phyloP scores from a whole-genome alignment of 2,113 vertebrate species.

The mouse (Mus musculus) region GRCm39 chr6:48427001-48427500 shows the following conservation, averaged over 20 bases:
- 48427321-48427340: not conserved
- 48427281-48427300: not conserved
- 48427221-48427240: not conserved
- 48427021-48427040: slow-evolving; percentile 87
- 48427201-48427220: no score
- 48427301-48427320: not conserved
- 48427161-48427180: not conserved
- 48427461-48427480: not conserved
- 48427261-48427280: not conserved
- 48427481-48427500: not conserved
- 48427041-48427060: slow-evolving; percentile 86
- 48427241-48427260: not conserved
- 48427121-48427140: not conserved
- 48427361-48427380: not conserved
- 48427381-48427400: not conserved
- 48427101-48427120: slow-evolving; percentile 85
- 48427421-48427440: not conserved
- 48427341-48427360: not conserved
- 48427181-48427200: no score
- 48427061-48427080: slow-evolving; percentile 83
- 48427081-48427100: slow-evolving; percentile 87
- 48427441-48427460: not conserved
- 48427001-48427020: slow-evolving; percentile 90
- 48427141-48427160: not conserved
- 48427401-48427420: not conserved